Evolutionary conservation across 2,797 vertebrate genomes (phyloP).

Genomic region (Fistularia commersonii): DNA sequence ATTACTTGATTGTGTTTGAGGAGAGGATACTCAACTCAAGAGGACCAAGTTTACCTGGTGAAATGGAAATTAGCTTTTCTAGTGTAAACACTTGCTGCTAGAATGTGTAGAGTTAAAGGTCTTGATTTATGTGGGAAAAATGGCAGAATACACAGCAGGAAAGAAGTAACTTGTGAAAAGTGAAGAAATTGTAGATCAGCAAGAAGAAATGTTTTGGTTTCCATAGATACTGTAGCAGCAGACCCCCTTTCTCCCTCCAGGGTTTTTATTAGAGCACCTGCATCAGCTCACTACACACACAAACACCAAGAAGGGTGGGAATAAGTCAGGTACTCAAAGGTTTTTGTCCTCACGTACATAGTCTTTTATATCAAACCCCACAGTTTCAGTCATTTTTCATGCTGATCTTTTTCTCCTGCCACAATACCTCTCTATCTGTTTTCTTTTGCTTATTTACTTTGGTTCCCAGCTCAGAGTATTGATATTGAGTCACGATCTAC

Average conservation of each 20-base stretch:
- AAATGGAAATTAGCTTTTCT: too few species aligned
- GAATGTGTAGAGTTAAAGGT: too few species aligned
- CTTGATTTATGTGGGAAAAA: too few species aligned
- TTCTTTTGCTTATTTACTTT: conserved; percentile 5
- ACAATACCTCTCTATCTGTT: background rate
- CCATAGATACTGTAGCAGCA: conserved; percentile 33
- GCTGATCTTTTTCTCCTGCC: background rate
- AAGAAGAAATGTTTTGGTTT: conserved; percentile 20
- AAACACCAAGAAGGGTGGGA: conserved; percentile 14
- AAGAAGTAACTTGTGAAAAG: too few species aligned
- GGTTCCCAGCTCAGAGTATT: background rate
- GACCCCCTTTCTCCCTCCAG: conserved; percentile 8
- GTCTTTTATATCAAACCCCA: too few species aligned
- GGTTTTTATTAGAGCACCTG: conserved; percentile 41
- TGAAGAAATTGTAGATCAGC: conserved; percentile 1
- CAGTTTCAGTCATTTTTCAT: too few species aligned
- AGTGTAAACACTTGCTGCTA: too few species aligned
- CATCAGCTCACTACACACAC: conserved; percentile 18
- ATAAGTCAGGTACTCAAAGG: conserved; percentile 12
- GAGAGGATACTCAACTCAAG: too few species aligned
- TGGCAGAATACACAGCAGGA: too few species aligned
- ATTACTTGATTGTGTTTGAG: too few species aligned
- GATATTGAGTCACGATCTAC: background rate
- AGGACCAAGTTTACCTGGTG: background rate
- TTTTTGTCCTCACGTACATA: conserved; percentile 6